These are phyloP conservation scores for Thymelicus sylvestris DNA, from an alignment of 2,888 invertebrate species.

Conservation along the genomic window DNA sequence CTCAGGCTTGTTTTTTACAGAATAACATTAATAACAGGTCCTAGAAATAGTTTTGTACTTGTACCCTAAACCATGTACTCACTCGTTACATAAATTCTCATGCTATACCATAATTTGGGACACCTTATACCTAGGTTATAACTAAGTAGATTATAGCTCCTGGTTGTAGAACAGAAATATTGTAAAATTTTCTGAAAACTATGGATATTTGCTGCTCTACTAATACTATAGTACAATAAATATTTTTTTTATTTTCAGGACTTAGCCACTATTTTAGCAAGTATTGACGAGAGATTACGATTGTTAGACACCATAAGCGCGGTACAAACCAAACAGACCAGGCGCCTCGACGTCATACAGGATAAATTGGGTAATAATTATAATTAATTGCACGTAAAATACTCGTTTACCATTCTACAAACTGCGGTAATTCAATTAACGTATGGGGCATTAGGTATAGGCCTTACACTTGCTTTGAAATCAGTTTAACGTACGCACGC, in stretches of 20 bases:
- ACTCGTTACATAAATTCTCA: no score
- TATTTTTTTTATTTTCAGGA: slow-evolving; percentile 61
- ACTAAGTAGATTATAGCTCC: no score
- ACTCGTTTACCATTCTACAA: slow-evolving; percentile 10
- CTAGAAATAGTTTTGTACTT: no score
- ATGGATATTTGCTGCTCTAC: no score
- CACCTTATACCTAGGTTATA: no score
- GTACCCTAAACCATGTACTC: no score
- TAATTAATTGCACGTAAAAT: neutral
- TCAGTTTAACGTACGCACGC: slow-evolving; percentile 10
- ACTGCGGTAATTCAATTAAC: neutral
- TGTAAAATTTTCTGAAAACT: no score
- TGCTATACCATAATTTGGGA: no score
- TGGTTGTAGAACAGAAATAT: no score
- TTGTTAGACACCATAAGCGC: slow-evolving; percentile 72
- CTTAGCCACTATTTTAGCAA: slow-evolving; percentile 64
- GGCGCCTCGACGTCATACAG: slow-evolving; percentile 77
- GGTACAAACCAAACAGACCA: slow-evolving; percentile 71
- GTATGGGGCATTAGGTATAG: neutral
- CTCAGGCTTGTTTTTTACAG: no score
- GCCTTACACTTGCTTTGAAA: neutral
- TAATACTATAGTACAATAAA: neutral
- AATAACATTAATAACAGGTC: no score
- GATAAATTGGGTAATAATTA: slow-evolving; percentile 70
- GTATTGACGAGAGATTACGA: slow-evolving; percentile 73